phyloP scores from a whole-genome alignment of 1,140 invertebrate genomes.

The Zaprionus nigranus region DNA sequence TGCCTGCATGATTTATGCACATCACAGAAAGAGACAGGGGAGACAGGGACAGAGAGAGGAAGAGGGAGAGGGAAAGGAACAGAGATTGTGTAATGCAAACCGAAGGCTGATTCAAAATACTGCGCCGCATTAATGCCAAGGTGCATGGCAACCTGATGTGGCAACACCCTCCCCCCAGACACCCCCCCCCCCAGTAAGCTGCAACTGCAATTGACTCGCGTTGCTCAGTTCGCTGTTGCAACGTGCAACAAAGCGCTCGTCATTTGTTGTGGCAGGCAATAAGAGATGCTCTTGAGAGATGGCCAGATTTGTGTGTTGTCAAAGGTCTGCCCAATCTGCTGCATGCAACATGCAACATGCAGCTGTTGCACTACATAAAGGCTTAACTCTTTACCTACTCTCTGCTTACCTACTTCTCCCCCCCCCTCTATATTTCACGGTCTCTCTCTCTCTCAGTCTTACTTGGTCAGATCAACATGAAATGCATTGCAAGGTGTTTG shows the following conservation, averaged over 20 bases:
- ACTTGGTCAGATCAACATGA: neutral
- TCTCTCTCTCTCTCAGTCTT: neutral
- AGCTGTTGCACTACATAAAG: constrained; percentile 27
- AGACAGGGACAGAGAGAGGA: neutral
- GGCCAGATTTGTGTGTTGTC: constrained; percentile 32
- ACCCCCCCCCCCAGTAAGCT: neutral
- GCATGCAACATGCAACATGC: constrained; percentile 32
- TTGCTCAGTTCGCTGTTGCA: neutral
- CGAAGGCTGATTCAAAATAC: constrained; percentile 40
- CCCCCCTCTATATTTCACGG: neutral
- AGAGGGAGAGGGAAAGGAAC: neutral
- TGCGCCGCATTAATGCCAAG: constrained; percentile 43
- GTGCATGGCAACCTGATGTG: constrained; percentile 29
- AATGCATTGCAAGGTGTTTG: neutral
- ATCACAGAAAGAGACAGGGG: constrained; percentile 14
- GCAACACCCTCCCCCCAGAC: neutral
- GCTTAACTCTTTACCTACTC: constrained; percentile 5
- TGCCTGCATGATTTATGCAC: constrained; percentile 55
- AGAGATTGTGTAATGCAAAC: constrained; percentile 10
- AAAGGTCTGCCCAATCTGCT: constrained; percentile 21
- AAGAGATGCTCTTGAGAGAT: constrained; percentile 11
- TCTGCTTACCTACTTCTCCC: neutral
- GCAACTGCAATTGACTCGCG: neutral
- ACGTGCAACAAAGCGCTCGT: constrained; percentile 26
- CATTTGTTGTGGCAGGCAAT: constrained; percentile 22